These are phyloP conservation scores for Andrena chrysosceles DNA, from an alignment of 2,888 invertebrate genomes.

Conservation along the genomic window DNA sequence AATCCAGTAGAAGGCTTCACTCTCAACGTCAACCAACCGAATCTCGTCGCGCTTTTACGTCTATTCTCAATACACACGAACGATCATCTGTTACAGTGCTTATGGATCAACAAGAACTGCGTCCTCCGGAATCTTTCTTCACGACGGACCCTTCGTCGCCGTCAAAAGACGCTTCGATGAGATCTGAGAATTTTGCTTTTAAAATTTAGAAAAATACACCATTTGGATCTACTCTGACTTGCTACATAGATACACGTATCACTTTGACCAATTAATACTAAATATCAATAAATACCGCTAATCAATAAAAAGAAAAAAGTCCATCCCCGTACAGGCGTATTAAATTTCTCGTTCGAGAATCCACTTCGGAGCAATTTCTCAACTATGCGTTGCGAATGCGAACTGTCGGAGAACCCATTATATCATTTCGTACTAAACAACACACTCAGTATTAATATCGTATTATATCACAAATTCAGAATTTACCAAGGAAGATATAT, in stretches of 20 bases:
- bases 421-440: slow-evolving; percentile 55
- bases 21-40: slow-evolving; percentile 68
- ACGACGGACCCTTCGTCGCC: slow-evolving; percentile 29
- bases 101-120: slow-evolving; percentile 56
- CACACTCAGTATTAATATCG: slow-evolving; percentile 60
- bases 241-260: slow-evolving; percentile 78
- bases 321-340: slow-evolving; percentile 40
- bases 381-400: slow-evolving; percentile 52
- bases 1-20: slow-evolving; percentile 73
- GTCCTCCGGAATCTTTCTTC: slow-evolving; percentile 27
- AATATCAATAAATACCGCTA: slow-evolving; percentile 68
- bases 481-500: slow-evolving; percentile 69
- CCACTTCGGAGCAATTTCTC: slow-evolving; percentile 48
- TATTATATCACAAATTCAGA: slow-evolving; percentile 75
- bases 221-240: slow-evolving; percentile 76
- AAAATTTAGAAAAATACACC: slow-evolving; percentile 79
- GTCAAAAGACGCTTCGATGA: slow-evolving; percentile 57
- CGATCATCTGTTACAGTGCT: slow-evolving; percentile 62
- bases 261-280: slow-evolving; percentile 77
- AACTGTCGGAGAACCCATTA: slow-evolving; percentile 61
- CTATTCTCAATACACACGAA: slow-evolving; percentile 62
- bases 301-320: slow-evolving; percentile 48
- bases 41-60: slow-evolving; percentile 34
- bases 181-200: slow-evolving; percentile 68
- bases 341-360: slow-evolving; percentile 47